phyloP scores from a whole-genome alignment of 2,797 vertebrate genomes.

The Podarcis siculus region DNA sequence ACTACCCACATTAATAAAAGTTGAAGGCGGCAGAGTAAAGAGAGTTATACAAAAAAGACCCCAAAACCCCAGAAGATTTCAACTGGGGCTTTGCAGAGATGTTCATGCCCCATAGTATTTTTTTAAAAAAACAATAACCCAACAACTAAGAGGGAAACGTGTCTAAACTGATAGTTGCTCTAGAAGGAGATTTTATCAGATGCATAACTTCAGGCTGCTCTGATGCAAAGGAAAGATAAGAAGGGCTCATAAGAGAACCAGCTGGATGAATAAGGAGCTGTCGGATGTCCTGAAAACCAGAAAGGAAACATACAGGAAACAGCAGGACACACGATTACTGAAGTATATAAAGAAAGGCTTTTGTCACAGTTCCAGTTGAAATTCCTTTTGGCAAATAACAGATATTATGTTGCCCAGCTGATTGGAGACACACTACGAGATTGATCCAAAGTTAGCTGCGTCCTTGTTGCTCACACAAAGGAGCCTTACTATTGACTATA shows the following conservation, averaged over 20 bases:
- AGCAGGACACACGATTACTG: conserved; percentile 17
- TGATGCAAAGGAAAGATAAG: conserved; percentile 44
- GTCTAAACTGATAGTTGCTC: not conserved
- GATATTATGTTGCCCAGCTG: not conserved
- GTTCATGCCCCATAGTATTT: not conserved
- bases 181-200: conserved; percentile 18
- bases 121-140: too few species aligned
- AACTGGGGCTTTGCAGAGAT: conserved; percentile 12
- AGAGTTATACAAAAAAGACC: not conserved
- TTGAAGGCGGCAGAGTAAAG: not conserved
- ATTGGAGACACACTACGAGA: not conserved
- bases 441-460: not conserved
- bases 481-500: not conserved
- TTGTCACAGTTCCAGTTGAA: not conserved
- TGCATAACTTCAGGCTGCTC: conserved; percentile 21
- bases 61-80: not conserved
- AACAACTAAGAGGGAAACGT: not conserved
- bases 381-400: not conserved
- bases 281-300: conserved; percentile 40
- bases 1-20: not conserved
- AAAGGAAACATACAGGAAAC: conserved; percentile 33
- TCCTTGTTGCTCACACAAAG: not conserved
- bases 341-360: conserved; percentile 17
- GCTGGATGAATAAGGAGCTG: conserved; percentile 36
- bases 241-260: conserved; percentile 21